Evolutionary conservation across 1,140 invertebrate species (phyloP), one percentile per base, ranked within the genome.

Genomic region (Drosophila mojavensis): DNA sequence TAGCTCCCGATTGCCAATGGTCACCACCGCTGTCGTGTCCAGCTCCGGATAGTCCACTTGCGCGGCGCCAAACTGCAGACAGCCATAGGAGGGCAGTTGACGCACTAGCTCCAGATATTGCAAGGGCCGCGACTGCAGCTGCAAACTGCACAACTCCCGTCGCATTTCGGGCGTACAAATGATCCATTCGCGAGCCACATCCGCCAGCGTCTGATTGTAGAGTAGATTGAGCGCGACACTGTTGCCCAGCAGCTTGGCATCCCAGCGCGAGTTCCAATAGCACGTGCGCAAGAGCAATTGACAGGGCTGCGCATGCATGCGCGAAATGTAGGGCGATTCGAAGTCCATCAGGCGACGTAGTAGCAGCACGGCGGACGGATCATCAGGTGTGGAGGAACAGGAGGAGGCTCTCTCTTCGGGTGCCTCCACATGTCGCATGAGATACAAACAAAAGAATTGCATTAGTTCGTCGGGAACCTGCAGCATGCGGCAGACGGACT

Each of bases 281-380:
- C 97, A 95, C 93, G 96, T 97, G 76, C 96, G 94, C 78, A 97
- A 93, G 61, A 96, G 94, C 92, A 97, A 94, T 93, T 94, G 95
- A 92, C 95, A 94, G 58, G 94, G 93, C 26, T 92, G 92, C 80
- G 94, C 93, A 84, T 94, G 93, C 15, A 91, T 79, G 93, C 97
- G 94, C 60, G 98, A 98, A 93, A 99, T 96, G 92, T 97, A 97
- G 10, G 98, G 98, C 68, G 97, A 98, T 94, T 99, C 98, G 95
- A 98, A 99, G 91, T 99, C 96, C 93, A 98, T 97, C 26, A 99
- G 93, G 91, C 97, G 97, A 65, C 98, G 94, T 48, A 98, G 92
- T 92, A 98, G 95, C 94, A 94, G 94, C 94, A 80, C 95, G 93
- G 90, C 96, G 94, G 79, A 95, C 90, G 95, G 95, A 26, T 95